These are phyloP conservation scores for Stomorhina lunata DNA, from an alignment of 2,888 invertebrate genomes.

Conservation along the genomic window DNA sequence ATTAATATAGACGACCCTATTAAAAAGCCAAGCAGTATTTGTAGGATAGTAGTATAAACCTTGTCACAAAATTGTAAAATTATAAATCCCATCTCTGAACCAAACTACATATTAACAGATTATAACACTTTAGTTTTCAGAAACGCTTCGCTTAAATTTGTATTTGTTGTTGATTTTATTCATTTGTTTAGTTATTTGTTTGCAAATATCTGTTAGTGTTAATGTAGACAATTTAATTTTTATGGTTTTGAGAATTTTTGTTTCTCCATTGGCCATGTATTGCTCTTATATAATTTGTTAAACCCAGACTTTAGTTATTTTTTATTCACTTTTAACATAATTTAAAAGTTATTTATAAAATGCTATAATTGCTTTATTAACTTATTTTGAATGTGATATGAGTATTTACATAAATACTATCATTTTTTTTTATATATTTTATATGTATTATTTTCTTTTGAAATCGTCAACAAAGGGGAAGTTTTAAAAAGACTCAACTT, in stretches of 20 bases:
- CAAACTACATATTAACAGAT: conserved; percentile 56
- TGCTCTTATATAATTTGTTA: no score
- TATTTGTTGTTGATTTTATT: conserved; percentile 37
- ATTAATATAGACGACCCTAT: no score
- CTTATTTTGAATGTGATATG: background rate
- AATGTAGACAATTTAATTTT: background rate
- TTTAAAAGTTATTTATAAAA: background rate
- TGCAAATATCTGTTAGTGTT: conserved; percentile 7
- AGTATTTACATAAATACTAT: no score
- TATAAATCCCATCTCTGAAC: no score
- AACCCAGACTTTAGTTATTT: no score
- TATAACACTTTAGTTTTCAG: conserved; percentile 44
- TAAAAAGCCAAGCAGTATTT: no score
- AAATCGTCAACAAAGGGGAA: background rate
- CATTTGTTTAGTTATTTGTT: background rate
- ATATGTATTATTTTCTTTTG: background rate
- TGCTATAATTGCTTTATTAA: background rate
- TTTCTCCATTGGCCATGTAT: background rate
- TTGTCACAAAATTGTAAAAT: no score
- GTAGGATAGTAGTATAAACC: no score
- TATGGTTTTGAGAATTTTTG: background rate
- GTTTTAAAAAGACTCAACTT: background rate
- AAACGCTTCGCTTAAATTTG: background rate
- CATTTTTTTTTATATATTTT: background rate
- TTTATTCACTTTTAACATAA: no score